phyloP scores from a whole-genome alignment of 2,888 invertebrate genomes.

The Conops quadrifasciatus region DNA sequence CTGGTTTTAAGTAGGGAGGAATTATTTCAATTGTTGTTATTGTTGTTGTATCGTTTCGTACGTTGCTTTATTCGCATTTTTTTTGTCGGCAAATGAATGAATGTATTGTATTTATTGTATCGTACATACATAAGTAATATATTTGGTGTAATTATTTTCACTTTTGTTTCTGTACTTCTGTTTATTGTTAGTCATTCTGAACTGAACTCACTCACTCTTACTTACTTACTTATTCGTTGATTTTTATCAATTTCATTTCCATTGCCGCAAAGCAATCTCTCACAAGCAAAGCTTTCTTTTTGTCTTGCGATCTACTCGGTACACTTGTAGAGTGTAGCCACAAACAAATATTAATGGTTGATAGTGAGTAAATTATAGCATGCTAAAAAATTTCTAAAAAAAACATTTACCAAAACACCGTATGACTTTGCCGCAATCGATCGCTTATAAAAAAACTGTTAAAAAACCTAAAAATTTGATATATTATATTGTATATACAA shows the following conservation, averaged over 20 bases:
- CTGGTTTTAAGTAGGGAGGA: slow-evolving; percentile 10
- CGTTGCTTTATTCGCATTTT: slow-evolving; percentile 16
- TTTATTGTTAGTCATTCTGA: slow-evolving; percentile 19
- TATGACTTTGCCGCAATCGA: no score
- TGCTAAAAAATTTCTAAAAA: no score
- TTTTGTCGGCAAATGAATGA: slow-evolving; percentile 8
- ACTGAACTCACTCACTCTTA: background rate
- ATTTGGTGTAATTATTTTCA: background rate
- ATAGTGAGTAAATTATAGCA: no score
- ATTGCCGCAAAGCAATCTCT: background rate
- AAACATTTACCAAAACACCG: no score
- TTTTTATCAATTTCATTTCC: background rate
- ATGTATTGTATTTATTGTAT: slow-evolving; percentile 22
- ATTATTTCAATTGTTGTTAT: slow-evolving; percentile 22
- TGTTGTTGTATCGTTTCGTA: no score
- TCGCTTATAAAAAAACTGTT: no score
- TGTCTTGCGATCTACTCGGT: no score
- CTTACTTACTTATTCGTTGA: background rate
- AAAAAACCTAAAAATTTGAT: no score
- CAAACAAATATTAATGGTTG: no score
- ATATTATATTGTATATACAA: no score
- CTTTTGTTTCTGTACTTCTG: background rate
- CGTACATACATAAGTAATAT: no score
- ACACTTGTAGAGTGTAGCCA: no score
- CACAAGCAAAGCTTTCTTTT: slow-evolving; percentile 11